Percentiles rank a stretch among this genome's conserved stretches.
Conservation (phyloP, 2,888 invertebrate species). For the Dryocosmus kuriphilus region DNA sequence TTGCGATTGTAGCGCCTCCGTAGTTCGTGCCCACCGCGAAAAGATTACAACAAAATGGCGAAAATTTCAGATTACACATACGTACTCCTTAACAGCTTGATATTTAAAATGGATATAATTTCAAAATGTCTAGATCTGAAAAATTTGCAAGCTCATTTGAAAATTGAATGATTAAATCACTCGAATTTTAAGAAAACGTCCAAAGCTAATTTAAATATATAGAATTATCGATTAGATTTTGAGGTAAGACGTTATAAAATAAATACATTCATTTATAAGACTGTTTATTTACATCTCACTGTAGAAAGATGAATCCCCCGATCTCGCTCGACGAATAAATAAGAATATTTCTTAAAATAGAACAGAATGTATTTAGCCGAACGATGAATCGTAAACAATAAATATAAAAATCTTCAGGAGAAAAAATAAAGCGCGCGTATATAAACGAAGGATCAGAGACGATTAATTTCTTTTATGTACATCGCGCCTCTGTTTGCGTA, state of each 20-base stretch:
- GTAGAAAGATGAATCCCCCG: slow-evolving; percentile 33
- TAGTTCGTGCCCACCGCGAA: no score
- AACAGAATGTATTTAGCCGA: not conserved
- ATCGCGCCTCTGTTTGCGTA: slow-evolving; percentile 51
- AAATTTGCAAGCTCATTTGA: no score
- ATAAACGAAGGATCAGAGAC: slow-evolving; percentile 52
- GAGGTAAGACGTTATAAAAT: not conserved
- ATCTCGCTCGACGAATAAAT: slow-evolving; percentile 22
- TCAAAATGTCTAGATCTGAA: no score
- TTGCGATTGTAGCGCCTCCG: no score
- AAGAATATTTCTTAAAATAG: slow-evolving; percentile 28
- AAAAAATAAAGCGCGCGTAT: slow-evolving; percentile 10
- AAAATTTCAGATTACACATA: no score
- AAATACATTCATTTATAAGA: slow-evolving; percentile 9
- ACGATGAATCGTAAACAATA: slow-evolving; percentile 21
- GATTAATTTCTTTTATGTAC: slow-evolving; percentile 54
- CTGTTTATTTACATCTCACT: slow-evolving; percentile 40
- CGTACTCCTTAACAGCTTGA: no score
- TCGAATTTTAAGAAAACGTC: no score
- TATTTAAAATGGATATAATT: no score
- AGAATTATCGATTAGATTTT: not conserved
- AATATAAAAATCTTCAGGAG: slow-evolving; percentile 22
- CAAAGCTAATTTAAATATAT: no score
- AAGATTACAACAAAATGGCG: no score
- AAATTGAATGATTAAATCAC: no score